Evolutionary conservation across 2,113 vertebrate genomes (phyloP), one percentile per base, ranked within the genome.

Genomic region (Mixornis gularis): DNA sequence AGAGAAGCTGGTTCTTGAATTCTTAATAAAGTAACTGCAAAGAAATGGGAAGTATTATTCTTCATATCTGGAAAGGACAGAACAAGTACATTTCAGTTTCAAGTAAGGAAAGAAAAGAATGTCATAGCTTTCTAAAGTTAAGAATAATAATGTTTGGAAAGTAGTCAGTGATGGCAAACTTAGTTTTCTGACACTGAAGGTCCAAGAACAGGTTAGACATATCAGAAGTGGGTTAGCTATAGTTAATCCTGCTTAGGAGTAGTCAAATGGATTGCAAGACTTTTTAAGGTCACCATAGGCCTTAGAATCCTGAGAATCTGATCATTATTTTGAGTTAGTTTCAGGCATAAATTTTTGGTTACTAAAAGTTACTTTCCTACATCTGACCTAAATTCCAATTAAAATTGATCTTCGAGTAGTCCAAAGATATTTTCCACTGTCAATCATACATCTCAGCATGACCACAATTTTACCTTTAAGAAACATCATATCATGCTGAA

Each of bases 341-440:
- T 93, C 89, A 92, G 73, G 43, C 41, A 94, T 79, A 94, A 92
- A 91, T 82, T 95, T 92, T 77, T 89, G 59, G 74, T 94, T 89
- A 90, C 65, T 51, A 52, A 16, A 95, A 93, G 80, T 87, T 89
- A 87, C 91, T 94, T 94, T 89, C n/a, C 59, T 77, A 66, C 52
- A 27, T 80, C 30, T 94, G 90, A 95, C 93, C 88, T 89, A 87
- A 79, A 88, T 92, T 82, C 92, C 89, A 94, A 94, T 94, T 96
- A 92, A 96, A 96, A 89, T 79, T 95, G 94, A 94, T 95, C 89
- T 95, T 85, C 72, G 79, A 60, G 71, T 80, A 89, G 68, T 82
- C 74, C 56, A 91, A 95, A 95, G 87, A 30, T 87, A 89, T 85
- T 89, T 94, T 89, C 30, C n/a, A 66, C 82, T 83, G 87, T 89